Percentiles rank a stretch among this genome's conserved stretches.
phyloP scores from a whole-genome alignment of 2,797 vertebrate genomes.

The Acipenser ruthenus region DNA sequence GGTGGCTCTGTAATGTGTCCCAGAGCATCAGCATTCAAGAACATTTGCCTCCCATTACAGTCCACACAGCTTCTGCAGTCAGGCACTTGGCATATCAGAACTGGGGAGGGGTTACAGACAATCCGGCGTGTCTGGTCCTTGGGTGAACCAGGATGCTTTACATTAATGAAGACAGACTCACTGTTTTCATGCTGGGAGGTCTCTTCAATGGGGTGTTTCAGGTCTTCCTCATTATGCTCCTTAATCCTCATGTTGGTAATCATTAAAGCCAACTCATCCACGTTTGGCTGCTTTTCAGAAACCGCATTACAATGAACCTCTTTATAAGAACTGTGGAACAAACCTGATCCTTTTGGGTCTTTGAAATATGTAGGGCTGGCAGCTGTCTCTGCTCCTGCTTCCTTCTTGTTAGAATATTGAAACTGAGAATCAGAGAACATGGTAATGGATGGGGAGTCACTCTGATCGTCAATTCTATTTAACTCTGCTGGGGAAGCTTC shows the following conservation, averaged over 20 bases:
- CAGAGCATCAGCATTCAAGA: neutral
- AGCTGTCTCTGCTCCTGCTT: slow-evolving; percentile 22
- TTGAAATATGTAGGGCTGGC: slow-evolving; percentile 7
- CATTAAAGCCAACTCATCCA: slow-evolving; percentile 35
- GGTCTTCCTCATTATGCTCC: slow-evolving; percentile 28
- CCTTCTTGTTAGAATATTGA: neutral
- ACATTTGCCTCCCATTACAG: neutral
- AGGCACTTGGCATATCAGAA: slow-evolving; percentile 20
- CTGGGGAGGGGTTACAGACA: slow-evolving; percentile 29
- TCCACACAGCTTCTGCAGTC: slow-evolving; percentile 17
- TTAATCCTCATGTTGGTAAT: slow-evolving; percentile 41
- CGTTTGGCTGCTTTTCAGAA: neutral
- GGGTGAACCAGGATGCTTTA: slow-evolving; percentile 8
- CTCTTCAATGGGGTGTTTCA: slow-evolving; percentile 47
- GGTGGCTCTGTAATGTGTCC: slow-evolving; percentile 44
- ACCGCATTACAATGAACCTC: neutral
- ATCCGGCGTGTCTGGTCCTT: slow-evolving; percentile 11
- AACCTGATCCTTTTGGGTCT: slow-evolving; percentile 5
- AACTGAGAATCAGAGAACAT: slow-evolving; percentile 29
- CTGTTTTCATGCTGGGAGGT: slow-evolving; percentile 31
- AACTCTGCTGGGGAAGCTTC: slow-evolving; percentile 13
- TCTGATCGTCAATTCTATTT: slow-evolving; percentile 21
- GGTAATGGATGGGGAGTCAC: slow-evolving; percentile 41
- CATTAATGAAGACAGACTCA: slow-evolving; percentile 18
- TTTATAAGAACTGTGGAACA: slow-evolving; percentile 19